Evolutionary conservation across 2,888 invertebrate species (phyloP).

Genomic region (Epinotia brunnichana): DNA sequence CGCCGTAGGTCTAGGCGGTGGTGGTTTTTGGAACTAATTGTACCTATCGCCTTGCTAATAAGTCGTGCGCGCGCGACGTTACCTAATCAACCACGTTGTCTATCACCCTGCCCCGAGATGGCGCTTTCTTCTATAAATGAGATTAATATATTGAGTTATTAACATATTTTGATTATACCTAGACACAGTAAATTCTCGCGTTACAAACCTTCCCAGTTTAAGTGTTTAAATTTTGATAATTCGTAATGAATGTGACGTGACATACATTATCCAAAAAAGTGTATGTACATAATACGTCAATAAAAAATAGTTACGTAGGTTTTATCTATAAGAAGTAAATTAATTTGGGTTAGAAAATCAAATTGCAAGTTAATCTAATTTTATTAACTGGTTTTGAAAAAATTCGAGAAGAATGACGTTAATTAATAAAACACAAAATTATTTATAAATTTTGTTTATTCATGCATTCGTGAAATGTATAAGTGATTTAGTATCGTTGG

Average conservation of each 20-base stretch:
- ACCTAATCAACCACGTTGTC: too few species aligned
- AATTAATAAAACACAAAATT: slow-evolving; percentile 52
- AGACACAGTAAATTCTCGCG: too few species aligned
- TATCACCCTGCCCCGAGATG: too few species aligned
- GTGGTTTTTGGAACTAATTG: too few species aligned
- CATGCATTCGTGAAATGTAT: slow-evolving; percentile 68
- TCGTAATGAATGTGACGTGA: background rate
- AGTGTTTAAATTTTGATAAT: background rate
- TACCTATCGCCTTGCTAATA: too few species aligned
- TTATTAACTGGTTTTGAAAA: background rate
- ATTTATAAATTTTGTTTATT: slow-evolving; percentile 67
- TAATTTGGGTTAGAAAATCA: background rate
- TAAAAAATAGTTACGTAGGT: background rate
- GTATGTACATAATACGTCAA: background rate
- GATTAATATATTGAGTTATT: too few species aligned
- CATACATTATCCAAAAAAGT: too few species aligned
- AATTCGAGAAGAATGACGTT: background rate
- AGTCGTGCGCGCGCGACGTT: too few species aligned
- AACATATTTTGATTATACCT: too few species aligned
- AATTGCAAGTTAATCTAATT: background rate
- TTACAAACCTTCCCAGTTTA: too few species aligned
- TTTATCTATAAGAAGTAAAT: background rate
- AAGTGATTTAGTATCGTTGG: slow-evolving; percentile 50
- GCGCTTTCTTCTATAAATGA: too few species aligned
- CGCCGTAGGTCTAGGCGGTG: too few species aligned